Evolutionary conservation across 2,113 vertebrate genomes (phyloP), one percentile per base, ranked within the genome.

Genomic region (Epinephelus lanceolatus): DNA sequence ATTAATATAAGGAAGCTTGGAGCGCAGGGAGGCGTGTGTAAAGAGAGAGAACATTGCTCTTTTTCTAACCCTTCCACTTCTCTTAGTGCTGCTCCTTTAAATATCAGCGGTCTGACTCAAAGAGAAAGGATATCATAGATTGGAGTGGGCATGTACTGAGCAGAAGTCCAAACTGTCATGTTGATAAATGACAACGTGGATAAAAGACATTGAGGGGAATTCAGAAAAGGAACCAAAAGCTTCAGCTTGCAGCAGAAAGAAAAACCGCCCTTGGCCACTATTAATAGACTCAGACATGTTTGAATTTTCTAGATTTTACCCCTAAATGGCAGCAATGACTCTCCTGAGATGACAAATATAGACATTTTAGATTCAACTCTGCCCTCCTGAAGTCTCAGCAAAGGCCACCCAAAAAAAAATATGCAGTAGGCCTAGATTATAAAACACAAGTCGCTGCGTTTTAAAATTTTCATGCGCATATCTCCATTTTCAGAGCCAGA

Each of bases 101-200:
- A 74, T 77, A 80, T 73, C 80, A 13, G 12, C 14, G 3, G 33
- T 83, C 71, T 71, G 47, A 91, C 80, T 84, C 75, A 69, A 78
- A 76, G 74, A 83, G 73, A 86, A 78, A 73, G 84, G 74, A 57
- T 66, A 74, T 67, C 76, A 33, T 51, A 79, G 75, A 91, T 86
- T 55, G 51, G 81, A 78, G 85, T 19, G 9, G 79, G 68, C 85
- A 61, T 76, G 80, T 14, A 33, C 61, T 23, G 82, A 90, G 65
- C 80, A 59, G 47, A 71, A 76, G 76, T 80, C 79, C 30, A 33
- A 80, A 49, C 85, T 89, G 90, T 89, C 90, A 89, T 5, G 53
- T 81, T 84, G 84, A 91, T 81, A 52, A 83, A 86, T 76, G 71
- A 89, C 82, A 72, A 76, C 60, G 13, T 23, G 51, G 71, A 83